phyloP scores from a whole-genome alignment of 2,797 vertebrate species.

The Lacerta agilis region DNA sequence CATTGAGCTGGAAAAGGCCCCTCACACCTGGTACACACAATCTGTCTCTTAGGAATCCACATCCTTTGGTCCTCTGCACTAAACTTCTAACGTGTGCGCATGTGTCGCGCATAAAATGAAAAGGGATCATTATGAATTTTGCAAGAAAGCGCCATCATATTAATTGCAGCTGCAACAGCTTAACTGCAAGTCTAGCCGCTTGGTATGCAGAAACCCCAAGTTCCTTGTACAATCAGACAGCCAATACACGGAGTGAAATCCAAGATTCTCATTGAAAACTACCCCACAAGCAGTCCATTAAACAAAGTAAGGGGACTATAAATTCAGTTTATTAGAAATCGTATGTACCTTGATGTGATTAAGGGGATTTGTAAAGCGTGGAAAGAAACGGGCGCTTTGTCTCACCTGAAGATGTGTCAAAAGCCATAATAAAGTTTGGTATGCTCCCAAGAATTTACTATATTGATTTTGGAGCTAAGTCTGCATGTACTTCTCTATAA shows the following conservation, averaged over 20 bases:
- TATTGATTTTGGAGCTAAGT: slow-evolving; percentile 63
- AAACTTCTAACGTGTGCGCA: not conserved
- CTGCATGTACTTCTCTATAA: slow-evolving; percentile 25
- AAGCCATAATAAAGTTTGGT: slow-evolving; percentile 51
- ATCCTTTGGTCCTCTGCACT: not conserved
- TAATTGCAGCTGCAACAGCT: not conserved
- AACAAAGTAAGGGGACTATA: slow-evolving; percentile 1
- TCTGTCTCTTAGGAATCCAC: not conserved
- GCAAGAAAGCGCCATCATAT: not conserved
- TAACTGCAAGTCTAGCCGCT: not conserved
- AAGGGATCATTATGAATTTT: not conserved
- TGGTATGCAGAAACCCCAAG: not conserved
- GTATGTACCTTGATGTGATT: slow-evolving; percentile 36
- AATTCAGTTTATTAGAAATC: slow-evolving; percentile 40
- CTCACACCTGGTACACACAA: not conserved
- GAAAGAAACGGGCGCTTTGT: slow-evolving; percentile 38
- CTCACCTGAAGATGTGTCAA: slow-evolving; percentile 56
- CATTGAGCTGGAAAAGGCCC: no score
- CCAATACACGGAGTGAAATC: not conserved
- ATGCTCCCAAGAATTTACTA: slow-evolving; percentile 32
- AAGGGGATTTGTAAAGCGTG: slow-evolving; percentile 43
- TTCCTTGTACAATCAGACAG: slow-evolving; percentile 7
- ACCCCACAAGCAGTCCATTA: slow-evolving; percentile 49
- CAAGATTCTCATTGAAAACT: slow-evolving; percentile 19
- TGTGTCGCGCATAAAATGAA: rapidly evolving